Percentiles rank a stretch among this genome's conserved stretches.
Evolutionary conservation across 2,113 vertebrate genomes (phyloP).

Genomic region (Murina feae): DNA sequence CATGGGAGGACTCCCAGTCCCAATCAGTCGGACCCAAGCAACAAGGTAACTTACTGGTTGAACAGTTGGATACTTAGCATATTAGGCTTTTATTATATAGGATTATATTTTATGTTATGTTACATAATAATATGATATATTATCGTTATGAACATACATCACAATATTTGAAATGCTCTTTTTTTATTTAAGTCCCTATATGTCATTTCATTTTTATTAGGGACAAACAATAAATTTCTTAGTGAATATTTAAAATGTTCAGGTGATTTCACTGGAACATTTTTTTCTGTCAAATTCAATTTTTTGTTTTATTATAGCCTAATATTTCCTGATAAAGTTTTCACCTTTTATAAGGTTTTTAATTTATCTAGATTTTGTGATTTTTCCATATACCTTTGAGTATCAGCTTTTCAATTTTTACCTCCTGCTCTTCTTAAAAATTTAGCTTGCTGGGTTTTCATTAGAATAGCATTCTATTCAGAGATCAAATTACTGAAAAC

Average conservation of each 20-base stretch:
- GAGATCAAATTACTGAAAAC: neutral
- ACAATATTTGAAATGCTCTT: neutral
- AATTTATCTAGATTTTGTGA: neutral
- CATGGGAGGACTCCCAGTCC: no score
- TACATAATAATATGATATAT: no score
- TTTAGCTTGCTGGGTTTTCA: neutral
- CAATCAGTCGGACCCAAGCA: no score
- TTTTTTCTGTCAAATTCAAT: neutral
- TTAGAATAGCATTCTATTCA: neutral
- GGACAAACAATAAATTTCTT: neutral
- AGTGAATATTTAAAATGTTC: neutral
- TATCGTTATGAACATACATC: neutral
- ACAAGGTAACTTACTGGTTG: no score
- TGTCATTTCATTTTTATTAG: neutral
- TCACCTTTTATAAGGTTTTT: neutral
- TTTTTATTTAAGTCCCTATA: neutral
- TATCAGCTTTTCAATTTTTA: neutral
- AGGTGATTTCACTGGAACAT: neutral
- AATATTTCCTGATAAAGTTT: neutral
- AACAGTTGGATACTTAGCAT: no score
- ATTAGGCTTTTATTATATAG: no score
- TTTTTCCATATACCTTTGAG: neutral
- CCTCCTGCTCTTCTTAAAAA: neutral
- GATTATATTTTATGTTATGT: no score
- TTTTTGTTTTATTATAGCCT: neutral